These are phyloP conservation scores for Polymixis lichenea DNA, from an alignment of 2,888 invertebrate species.

Conservation along the genomic window DNA sequence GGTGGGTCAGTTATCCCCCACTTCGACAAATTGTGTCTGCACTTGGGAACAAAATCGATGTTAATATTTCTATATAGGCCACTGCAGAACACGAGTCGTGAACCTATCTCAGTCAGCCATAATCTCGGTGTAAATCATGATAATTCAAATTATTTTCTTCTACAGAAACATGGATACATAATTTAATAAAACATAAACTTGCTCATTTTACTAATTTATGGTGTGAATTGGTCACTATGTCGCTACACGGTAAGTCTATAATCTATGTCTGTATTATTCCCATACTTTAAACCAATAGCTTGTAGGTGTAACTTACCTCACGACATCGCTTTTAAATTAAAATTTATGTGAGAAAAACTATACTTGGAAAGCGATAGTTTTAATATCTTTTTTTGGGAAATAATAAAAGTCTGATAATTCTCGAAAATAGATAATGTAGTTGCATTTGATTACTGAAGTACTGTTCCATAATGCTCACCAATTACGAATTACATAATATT, in stretches of 20 bases:
- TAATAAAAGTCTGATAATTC: too few relatives aligned
- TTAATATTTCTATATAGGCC: too few relatives aligned
- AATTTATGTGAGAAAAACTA: conserved; percentile 35
- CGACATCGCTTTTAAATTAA: conserved; percentile 14
- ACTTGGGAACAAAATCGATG: too few relatives aligned
- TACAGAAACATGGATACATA: not conserved
- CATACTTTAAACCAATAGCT: conserved; percentile 18
- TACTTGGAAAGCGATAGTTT: not conserved
- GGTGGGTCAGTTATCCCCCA: too few relatives aligned
- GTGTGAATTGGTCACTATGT: conserved; percentile 16
- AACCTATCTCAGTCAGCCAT: not conserved
- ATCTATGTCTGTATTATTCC: conserved; percentile 35
- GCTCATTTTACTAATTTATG: conserved; percentile 30
- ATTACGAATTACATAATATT: too few relatives aligned
- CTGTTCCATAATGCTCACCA: too few relatives aligned
- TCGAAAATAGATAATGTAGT: not conserved
- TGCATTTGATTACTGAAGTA: not conserved
- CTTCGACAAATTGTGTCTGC: too few relatives aligned
- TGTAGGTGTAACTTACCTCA: conserved; percentile 11
- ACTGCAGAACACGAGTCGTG: not conserved
- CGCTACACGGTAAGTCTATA: conserved; percentile 15
- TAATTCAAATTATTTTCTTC: not conserved
- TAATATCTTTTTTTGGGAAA: too few relatives aligned
- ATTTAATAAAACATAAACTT: conserved; percentile 6
- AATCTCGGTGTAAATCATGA: not conserved